Base-by-base conservation (phyloP, 2,888 invertebrate species). In the Chalcis sispes region DNA sequence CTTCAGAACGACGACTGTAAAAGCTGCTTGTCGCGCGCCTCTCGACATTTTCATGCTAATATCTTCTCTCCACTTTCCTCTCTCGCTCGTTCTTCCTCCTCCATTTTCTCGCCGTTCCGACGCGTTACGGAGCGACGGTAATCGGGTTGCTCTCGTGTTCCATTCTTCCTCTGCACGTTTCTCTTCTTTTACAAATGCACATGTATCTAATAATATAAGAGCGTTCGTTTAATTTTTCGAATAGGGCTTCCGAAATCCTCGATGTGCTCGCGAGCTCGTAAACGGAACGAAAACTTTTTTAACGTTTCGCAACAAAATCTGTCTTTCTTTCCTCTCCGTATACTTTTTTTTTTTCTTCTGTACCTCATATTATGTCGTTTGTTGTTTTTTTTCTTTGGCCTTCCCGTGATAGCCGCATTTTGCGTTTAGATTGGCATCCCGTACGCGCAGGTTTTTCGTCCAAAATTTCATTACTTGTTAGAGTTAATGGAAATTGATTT, bases 41-140 rank as follows among this genome's bases (percentile, higher is more conserved):
- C 52, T 52, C 36, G 25, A 66, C 54, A 66, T 66, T 54, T 66
- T 54, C 66, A 66, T 66, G 52, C 36, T 54, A 66, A 66, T 66
- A n/a, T 10, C 8, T 32, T 15, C 20, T 20, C 40, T 8, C n/a
- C 7, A 32, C 42, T 42, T 10, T 36, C 36, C 36, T 7, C 36
- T 7, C 36, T 7, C 15, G 4, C 48, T 27, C 48, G 46, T 48
- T 62, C 8, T 32, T 15, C 20, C 36, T n/a, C 8, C 56, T 15
- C 20, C 36, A 40, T 8, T n/a, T n/a, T 56, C 42, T 42, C 36
- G 4, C 36, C 36, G 10, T 10, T 7, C 36, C 4, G 32, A 13
- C 48, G 46, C 48, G 46, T 48, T 62, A 29, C 48, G 18, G 62
- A 2, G 4, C 7, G 10, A 8, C 42, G 10, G 62, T 62, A 62